These are phyloP conservation scores for Bos taurus DNA, from an alignment of 2,113 vertebrate genomes.

Conservation along the genomic window ARS-UCD2.0 NC_037342.1:50279001-50279500, in stretches of 20 bases:
- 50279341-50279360: neutral
- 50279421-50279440: neutral
- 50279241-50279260: neutral
- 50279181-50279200: neutral
- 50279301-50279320: neutral
- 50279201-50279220: neutral
- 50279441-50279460: neutral
- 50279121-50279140: neutral
- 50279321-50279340: neutral
- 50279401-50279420: neutral
- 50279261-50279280: neutral
- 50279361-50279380: neutral
- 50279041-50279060: neutral
- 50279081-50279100: neutral
- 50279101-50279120: neutral
- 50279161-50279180: neutral
- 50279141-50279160: neutral
- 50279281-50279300: neutral
- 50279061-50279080: neutral
- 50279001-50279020: neutral
- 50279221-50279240: neutral
- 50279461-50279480: neutral
- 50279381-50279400: neutral
- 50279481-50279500: neutral
- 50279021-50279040: rapidly evolving